Conservation (phyloP, 2,113 vertebrate species). For the human (Homo sapiens) region GRCh38 chr14:90479501-90480000, state of each 20-base stretch:
- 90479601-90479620: neutral
- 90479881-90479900: neutral
- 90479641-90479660: no score
- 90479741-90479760: no score
- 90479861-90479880: no score
- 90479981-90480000: neutral
- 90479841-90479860: no score
- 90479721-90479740: no score
- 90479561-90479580: neutral
- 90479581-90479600: neutral
- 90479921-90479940: neutral
- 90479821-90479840: no score
- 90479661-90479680: no score
- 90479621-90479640: neutral
- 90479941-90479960: neutral
- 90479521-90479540: neutral
- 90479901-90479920: neutral
- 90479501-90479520: neutral
- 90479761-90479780: no score
- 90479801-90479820: no score
- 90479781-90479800: no score
- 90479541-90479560: neutral
- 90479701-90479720: no score
- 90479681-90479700: no score
- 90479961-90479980: neutral